Percentiles rank a stretch among this genome's conserved stretches.
Conservation (phyloP, 2,113 vertebrate genomes). For the Oryzias curvinotus region DNA sequence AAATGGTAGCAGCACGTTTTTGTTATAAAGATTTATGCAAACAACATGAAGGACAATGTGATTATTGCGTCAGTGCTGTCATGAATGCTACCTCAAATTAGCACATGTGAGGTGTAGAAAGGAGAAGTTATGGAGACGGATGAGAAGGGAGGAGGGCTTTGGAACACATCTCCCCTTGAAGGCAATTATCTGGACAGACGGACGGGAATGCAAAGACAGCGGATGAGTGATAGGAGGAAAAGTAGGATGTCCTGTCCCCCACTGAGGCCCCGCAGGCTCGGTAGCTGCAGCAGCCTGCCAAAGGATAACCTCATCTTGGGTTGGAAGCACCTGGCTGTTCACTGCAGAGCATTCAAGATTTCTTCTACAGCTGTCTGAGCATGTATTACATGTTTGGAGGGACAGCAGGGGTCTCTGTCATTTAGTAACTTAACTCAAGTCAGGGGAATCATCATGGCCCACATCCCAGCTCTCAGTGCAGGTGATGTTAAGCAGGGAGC, state of each 20-base stretch:
- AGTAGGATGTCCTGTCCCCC: conserved; percentile 57
- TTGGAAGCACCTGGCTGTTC: conserved; percentile 67
- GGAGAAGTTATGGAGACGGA: conserved; percentile 4
- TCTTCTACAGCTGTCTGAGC: conserved; percentile 66
- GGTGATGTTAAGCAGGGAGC: conserved; percentile 55
- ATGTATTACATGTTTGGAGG: conserved; percentile 69
- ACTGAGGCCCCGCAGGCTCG: conserved; percentile 59
- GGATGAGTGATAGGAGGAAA: conserved; percentile 65
- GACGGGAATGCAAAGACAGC: conserved; percentile 18
- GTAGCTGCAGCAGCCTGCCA: conserved; percentile 68
- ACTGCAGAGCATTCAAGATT: conserved; percentile 61
- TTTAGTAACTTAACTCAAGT: conserved; percentile 67
- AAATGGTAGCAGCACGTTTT: too few relatives aligned
- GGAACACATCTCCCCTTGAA: conserved; percentile 17
- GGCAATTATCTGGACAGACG: conserved; percentile 41
- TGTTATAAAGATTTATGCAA: too few relatives aligned
- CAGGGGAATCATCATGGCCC: conserved; percentile 48
- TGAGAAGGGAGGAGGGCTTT: conserved; percentile 10
- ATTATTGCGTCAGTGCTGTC: too few relatives aligned
- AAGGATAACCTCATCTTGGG: conserved; percentile 71
- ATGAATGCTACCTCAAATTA: too few relatives aligned
- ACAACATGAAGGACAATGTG: too few relatives aligned
- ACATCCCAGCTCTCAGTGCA: conserved; percentile 47
- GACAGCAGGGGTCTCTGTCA: conserved; percentile 67
- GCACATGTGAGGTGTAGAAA: not conserved